Base-by-base conservation (phyloP, 2,113 vertebrate genomes). In the Leiothrix lutea region DNA sequence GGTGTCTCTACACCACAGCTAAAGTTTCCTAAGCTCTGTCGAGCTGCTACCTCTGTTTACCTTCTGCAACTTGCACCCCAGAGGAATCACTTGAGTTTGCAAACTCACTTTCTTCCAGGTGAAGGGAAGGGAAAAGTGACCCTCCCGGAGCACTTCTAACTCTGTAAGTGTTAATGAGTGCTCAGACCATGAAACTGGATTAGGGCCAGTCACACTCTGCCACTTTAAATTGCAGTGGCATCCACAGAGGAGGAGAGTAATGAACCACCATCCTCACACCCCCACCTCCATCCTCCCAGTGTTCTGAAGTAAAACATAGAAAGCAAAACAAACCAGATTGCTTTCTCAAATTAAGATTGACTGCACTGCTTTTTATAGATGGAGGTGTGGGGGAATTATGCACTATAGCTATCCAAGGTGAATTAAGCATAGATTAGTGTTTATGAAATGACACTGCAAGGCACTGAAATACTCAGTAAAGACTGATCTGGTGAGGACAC, bases 351-450 rank as follows among this genome's bases (percentile, higher is more conserved):
- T 86, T 54, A 54, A 74, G 42, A 60, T 50, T 89, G 80, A 70
- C 54, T 92, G 26, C 40, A 54, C 35, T 80, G 72, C 29, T 53
- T 11, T 77, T 95, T 92, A 80, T 65, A 88, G 64, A 14, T 73
- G 50, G 28, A 42, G 33, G 7, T 26, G 35, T 28, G 58, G 38
- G 24, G 77, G 36, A 14, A 73, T 92, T 85, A 40, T 44, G 36
- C 48, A 47, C 75, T 88, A 40, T 44, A 92, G 65, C 29, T 58
- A 12, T 79, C 31, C 80, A 58, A 72, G 51, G 35, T 77, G 54
- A 85, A 62, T 94, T 95, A 83, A 92, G 88, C 82, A 90, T 90
- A 90, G 58, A 62, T 81, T 71, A 47, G 29, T 65, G 56, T 81
- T 84, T 56, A 17, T 86, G 65, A 84, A 90, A 47, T 2, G 5